Evolutionary conservation across 2,888 invertebrate species (phyloP).

Genomic region (Ornithoptera priamus): DNA sequence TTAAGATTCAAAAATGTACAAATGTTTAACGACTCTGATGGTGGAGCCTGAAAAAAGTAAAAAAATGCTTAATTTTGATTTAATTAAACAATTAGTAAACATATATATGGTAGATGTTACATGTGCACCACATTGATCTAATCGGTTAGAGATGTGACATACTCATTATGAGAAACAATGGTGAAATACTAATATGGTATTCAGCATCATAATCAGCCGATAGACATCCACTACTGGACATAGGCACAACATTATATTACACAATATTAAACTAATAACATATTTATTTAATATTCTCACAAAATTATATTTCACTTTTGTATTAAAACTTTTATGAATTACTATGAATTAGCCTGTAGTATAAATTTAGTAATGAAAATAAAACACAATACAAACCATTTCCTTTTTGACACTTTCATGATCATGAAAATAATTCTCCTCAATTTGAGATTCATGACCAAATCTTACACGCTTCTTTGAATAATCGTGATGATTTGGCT

Average conservation of each 20-base stretch:
- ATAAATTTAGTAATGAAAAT: neutral
- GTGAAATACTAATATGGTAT: no score
- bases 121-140: no score
- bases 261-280: neutral
- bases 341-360: neutral
- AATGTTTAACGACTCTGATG: neutral
- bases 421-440: no score
- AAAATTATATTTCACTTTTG: neutral
- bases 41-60: neutral
- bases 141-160: no score
- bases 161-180: no score
- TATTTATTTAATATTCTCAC: neutral
- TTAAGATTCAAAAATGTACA: neutral
- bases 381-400: neutral
- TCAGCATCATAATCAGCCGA: no score
- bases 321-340: neutral
- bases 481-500: neutral
- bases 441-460: neutral
- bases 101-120: no score
- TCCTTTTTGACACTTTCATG: neutral
- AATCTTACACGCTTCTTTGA: slow-evolving; percentile 1
- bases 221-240: no score
- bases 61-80: neutral
- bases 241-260: no score
- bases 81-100: neutral